Evolutionary conservation across 2,797 vertebrate genomes (phyloP).

Genomic region (Simalia tracyae): DNA sequence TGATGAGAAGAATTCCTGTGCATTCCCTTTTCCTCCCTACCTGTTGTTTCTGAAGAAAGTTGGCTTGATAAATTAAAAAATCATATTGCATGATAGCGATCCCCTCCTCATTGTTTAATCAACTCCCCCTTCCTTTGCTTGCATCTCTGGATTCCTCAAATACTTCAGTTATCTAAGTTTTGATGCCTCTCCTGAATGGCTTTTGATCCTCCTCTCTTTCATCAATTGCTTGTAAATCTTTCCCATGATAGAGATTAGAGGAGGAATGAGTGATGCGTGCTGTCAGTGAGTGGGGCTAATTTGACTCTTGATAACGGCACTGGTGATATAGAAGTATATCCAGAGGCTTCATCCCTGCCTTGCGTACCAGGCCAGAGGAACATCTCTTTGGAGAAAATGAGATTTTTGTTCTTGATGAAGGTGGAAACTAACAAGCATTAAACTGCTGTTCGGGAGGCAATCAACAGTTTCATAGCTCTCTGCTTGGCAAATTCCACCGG

Average conservation of each 20-base stretch:
- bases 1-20: no score
- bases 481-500: background rate
- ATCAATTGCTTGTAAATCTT: constrained; percentile 72
- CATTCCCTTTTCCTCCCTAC: constrained; percentile 43
- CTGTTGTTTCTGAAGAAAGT: constrained; percentile 27
- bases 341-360: constrained; percentile 22
- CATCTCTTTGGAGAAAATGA: accelerated
- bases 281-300: constrained; percentile 72
- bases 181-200: constrained; percentile 50
- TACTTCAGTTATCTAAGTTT: constrained; percentile 66
- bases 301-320: constrained; percentile 67
- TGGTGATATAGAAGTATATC: constrained; percentile 27
- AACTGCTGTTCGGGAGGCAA: background rate
- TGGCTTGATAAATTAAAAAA: constrained; percentile 44
- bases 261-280: constrained; percentile 69
- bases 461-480: background rate
- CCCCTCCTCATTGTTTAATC: constrained; percentile 25
- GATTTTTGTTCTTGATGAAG: constrained; percentile 27
- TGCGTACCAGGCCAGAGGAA: background rate
- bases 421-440: background rate
- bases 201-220: constrained; percentile 60
- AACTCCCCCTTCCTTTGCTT: constrained; percentile 47
- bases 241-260: constrained; percentile 72
- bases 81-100: constrained; percentile 64
- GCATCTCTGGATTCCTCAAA: constrained; percentile 64